Base-by-base conservation (phyloP, 2,888 invertebrate genomes). In the Tuta absoluta region DNA sequence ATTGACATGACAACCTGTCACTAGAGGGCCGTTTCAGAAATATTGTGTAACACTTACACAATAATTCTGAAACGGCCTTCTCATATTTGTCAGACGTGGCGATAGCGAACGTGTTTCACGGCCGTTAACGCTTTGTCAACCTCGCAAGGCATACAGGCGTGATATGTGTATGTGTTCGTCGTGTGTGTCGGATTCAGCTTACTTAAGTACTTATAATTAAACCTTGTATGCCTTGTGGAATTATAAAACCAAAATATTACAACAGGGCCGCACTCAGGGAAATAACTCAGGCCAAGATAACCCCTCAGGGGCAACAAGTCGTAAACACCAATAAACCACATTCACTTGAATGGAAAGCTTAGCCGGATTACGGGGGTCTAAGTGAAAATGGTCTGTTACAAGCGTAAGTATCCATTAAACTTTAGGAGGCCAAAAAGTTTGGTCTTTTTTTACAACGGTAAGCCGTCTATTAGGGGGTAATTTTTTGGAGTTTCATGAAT, bases 321-420 rank as follows among this genome's bases (percentile, higher is more conserved):
- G 51, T 51, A 51, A 51, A 51, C 51, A 51, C 51, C 51, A 51
- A 51, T 51, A 21, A 19, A 12, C 51, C 21, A n/a, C 51, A 51
- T 51, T 51, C 12, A 51, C 51, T 51, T 51, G 51, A 51, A 51
- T 21, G 51, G 23, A 51, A 51, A 19, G 51, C 51, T 51, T 51
- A 51, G 23, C 11, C 0, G 12, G 23, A 51, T 51, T 51, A 51
- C 45, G 45, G 45, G 51, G 51, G 23, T 3, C 19, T 51, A 51
- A 51, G 51, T 51, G 51, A 51, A 51, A 51, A 23, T 23, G 51
- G 51, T 23, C 11, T 51, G 51, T 23, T 21, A 51, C 11, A 11
- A 23, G 19, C 21, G 21, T 51, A 51, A 51, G 51, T 49, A 51
- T 10, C 23, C 51, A 51, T 51, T 51, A 51, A 21, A 51, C 51